Conservation (phyloP, 1,140 invertebrate genomes). For the Scaptomyza pallida region DNA sequence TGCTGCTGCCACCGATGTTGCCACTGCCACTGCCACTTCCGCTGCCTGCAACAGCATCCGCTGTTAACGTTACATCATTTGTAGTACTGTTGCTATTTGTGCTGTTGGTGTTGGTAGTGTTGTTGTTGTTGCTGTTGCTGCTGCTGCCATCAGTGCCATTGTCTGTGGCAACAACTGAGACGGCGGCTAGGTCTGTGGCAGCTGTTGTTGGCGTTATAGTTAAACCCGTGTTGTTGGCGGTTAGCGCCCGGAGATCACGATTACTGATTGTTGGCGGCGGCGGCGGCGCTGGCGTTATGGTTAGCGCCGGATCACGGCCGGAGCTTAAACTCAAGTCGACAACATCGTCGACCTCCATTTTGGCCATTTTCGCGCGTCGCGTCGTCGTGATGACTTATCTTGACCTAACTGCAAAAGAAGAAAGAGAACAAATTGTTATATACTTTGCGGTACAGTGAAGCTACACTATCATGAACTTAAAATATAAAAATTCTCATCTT, state of each 20-base stretch:
- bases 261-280: constrained; percentile 53
- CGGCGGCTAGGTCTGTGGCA: neutral
- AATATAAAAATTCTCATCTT: too few relatives aligned
- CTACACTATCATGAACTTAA: too few relatives aligned
- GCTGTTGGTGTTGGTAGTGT: constrained; percentile 22
- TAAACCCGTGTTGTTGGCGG: constrained; percentile 75
- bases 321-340: constrained; percentile 86
- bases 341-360: constrained; percentile 87
- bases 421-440: neutral
- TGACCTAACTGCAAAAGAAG: constrained; percentile 52
- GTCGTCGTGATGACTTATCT: constrained; percentile 77
- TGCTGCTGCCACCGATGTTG: constrained; percentile 3
- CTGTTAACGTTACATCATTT: constrained; percentile 23
- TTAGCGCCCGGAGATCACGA: constrained; percentile 74
- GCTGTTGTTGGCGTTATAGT: constrained; percentile 76
- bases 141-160: constrained; percentile 15
- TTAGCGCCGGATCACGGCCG: constrained; percentile 77
- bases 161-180: constrained; percentile 19
- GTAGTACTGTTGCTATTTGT: constrained; percentile 20
- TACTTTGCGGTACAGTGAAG: neutral
- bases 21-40: constrained; percentile 5
- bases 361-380: constrained; percentile 85
- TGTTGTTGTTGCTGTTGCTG: constrained; percentile 37
- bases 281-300: constrained; percentile 70
- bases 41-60: constrained; percentile 6